Conservation (phyloP, 2,888 invertebrate species). For the Brassicogethes aeneus region DNA sequence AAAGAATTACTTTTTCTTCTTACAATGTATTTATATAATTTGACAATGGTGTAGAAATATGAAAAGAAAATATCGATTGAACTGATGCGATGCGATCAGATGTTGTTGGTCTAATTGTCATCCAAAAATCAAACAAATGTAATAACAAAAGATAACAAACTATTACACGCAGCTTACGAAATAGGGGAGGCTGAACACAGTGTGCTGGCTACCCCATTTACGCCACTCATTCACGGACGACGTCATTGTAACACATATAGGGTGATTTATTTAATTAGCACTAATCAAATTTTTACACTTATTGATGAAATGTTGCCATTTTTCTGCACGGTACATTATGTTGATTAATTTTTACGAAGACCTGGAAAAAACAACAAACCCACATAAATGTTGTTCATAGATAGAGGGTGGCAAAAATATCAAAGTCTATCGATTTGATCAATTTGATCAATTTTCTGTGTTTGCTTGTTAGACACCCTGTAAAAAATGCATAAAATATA, state of each 20-base stretch:
- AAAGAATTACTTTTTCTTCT: no score
- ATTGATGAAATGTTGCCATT: not conserved
- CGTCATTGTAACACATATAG: constrained; percentile 14
- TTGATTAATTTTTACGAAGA: not conserved
- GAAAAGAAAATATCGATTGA: no score
- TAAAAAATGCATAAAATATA: no score
- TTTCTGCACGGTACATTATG: not conserved
- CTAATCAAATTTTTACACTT: not conserved
- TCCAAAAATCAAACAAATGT: constrained; percentile 19
- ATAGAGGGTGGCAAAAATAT: no score
- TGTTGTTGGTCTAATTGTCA: constrained; percentile 1
- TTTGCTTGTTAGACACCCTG: no score
- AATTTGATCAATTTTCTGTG: no score
- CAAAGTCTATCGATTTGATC: no score
- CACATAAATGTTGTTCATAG: no score
- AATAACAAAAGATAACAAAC: constrained; percentile 26
- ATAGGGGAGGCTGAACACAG: constrained; percentile 12
- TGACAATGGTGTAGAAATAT: no score
- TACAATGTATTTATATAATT: no score
- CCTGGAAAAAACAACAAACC: not conserved
- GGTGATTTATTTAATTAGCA: constrained; percentile 15
- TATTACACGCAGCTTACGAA: constrained; percentile 23
- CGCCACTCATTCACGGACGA: constrained; percentile 17
- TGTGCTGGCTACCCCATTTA: constrained; percentile 14
- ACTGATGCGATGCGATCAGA: not conserved